Conservation (phyloP, 1,140 invertebrate genomes). For the Heliconius hermathena region DNA sequence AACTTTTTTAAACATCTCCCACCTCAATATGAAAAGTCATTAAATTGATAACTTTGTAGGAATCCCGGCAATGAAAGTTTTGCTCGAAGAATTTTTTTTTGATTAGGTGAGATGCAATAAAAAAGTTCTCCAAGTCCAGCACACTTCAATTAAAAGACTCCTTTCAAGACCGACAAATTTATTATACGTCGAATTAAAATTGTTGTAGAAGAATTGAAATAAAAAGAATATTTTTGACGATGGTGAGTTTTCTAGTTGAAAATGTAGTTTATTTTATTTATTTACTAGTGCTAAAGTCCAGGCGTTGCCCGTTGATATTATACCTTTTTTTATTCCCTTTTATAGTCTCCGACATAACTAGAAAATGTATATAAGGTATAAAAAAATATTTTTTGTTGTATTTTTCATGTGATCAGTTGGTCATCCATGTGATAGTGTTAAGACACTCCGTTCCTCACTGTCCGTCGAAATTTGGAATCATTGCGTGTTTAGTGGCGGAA, state of each 20-base stretch:
- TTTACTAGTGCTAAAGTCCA: no score
- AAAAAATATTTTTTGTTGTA: no score
- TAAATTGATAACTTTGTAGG: conserved; percentile 32
- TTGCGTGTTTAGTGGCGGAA: no score
- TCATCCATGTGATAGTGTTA: no score
- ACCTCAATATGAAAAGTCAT: conserved; percentile 20
- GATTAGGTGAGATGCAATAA: conserved; percentile 18
- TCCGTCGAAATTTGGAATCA: no score
- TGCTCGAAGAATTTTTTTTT: conserved; percentile 17
- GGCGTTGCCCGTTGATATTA: no score
- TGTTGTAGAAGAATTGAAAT: not conserved
- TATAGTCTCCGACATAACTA: not conserved
- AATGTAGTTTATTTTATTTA: not conserved
- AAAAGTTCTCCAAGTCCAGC: conserved; percentile 1
- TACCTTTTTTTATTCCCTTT: not conserved
- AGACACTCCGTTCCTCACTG: no score
- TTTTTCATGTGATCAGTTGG: no score
- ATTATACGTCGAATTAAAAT: conserved; percentile 7
- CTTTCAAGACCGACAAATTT: conserved; percentile 21
- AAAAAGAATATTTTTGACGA: not conserved
- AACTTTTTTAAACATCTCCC: not conserved
- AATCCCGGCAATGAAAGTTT: conserved; percentile 30
- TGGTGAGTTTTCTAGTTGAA: not conserved
- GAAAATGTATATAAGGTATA: no score
- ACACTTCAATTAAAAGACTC: conserved; percentile 27